Conservation (phyloP, 2,113 vertebrate genomes). For the Ochotona curzoniae region DNA sequence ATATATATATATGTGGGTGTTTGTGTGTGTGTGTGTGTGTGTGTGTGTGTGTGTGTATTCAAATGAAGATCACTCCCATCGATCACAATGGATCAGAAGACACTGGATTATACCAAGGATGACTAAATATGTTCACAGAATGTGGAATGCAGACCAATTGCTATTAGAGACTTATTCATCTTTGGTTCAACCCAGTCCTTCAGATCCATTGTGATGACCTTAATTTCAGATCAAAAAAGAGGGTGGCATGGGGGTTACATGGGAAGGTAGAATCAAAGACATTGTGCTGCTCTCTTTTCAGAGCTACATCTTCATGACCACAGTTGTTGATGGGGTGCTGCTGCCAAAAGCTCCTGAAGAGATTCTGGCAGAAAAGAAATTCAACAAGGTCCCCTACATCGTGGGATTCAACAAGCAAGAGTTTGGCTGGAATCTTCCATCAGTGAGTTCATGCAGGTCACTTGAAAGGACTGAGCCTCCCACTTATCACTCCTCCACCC, state of each 20-base stretch:
- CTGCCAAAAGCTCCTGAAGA: slow-evolving; percentile 56
- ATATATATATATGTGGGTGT: too few relatives aligned
- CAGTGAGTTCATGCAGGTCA: neutral
- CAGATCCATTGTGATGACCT: neutral
- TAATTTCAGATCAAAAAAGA: fast-evolving
- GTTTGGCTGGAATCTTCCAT: slow-evolving; percentile 70
- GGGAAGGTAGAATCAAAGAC: fast-evolving
- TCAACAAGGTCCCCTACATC: slow-evolving; percentile 38
- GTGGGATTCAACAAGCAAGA: slow-evolving; percentile 68
- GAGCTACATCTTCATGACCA: neutral
- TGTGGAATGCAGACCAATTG: too few relatives aligned
- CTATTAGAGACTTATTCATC: neutral
- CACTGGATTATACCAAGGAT: too few relatives aligned
- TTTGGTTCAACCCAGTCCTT: neutral
- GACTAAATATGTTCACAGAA: too few relatives aligned
- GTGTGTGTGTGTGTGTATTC: too few relatives aligned
- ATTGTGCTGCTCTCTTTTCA: neutral
- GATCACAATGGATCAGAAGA: too few relatives aligned
- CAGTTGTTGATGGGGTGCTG: slow-evolving; percentile 49
- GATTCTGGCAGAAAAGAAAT: slow-evolving; percentile 57
- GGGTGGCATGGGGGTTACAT: fast-evolving
- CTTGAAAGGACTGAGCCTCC: too few relatives aligned
- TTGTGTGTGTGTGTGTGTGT: too few relatives aligned
- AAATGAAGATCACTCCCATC: neutral
- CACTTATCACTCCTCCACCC: too few relatives aligned